Evolutionary conservation across 2,888 invertebrate species (phyloP), one percentile per base, ranked within the genome.

Genomic region (Drosophila acutilabella): DNA sequence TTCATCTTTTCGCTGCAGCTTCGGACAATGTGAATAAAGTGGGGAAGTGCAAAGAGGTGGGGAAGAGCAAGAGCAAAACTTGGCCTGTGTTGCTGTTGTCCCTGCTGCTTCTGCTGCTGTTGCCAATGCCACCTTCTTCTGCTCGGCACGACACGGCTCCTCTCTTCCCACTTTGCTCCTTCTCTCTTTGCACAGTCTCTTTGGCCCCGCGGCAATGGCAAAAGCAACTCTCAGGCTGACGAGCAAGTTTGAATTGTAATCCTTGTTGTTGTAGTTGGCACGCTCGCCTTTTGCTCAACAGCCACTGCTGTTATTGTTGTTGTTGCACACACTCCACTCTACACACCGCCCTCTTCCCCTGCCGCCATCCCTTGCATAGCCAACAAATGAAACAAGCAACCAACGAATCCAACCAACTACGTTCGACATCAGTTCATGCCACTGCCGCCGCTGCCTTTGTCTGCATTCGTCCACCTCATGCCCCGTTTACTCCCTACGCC

Each of bases 161-260:
- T 41, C 42, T 52, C 16, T 40, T 18, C 47, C 45, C 57, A 52
- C 14, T 38, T 45, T 23, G 14, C 59, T 54, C 13, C 3, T 26
- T n/a, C 26, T 26, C n/a, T 10, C 18, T 11, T 23, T 13, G 20
- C 40, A 36, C 36, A 36, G 36, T 36, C 36, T 50, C 13, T 14
- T n/a, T 72, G 61, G 72, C 44, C 60, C 52, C 53, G 71, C 72
- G 72, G 72, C 72, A 61, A 57, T 78, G 82, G 80, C 82, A 82
- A 14, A 26, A 76, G 60, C 79, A 83, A 68, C 73, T 80, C 81
- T 23, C 72, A 66, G 59, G 84, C 83, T 83, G 83, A 83, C 86
- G 86, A 83, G 83, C 86, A 83, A 83, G 86, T 83, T 83, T 83
- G 83, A 83, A 83, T 83, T 83, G 83, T 83, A 83, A 83, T 83